A percentile compares a stretch with the other conserved stretches of the same genome.
Conservation (phyloP, 2,888 invertebrate species). For the Unio delphinus region DNA sequence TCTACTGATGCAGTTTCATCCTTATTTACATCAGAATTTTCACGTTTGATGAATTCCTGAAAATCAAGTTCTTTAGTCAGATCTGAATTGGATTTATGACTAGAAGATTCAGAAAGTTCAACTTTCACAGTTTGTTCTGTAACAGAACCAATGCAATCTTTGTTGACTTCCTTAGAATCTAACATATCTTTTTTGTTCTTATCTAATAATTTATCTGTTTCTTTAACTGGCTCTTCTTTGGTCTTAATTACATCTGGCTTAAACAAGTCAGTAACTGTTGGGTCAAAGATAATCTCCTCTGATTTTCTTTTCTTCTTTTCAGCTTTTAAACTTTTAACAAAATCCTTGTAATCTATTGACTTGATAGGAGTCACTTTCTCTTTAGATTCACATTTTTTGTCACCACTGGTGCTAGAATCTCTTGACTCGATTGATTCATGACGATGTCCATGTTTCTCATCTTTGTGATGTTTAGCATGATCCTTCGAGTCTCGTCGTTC, state of each 20-base stretch:
- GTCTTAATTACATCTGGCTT: conserved; percentile 51
- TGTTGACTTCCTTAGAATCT: not conserved
- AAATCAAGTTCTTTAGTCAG: conserved; percentile 1
- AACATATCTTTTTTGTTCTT: not conserved
- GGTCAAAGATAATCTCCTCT: conserved; percentile 49
- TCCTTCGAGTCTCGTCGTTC: conserved; percentile 25
- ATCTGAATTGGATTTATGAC: conserved; percentile 2
- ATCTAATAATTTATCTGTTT: conserved; percentile 6
- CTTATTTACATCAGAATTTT: not conserved
- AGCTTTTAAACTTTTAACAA: conserved; percentile 15
- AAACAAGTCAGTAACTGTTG: conserved; percentile 58
- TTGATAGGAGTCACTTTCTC: conserved; percentile 8
- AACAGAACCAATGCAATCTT: not conserved
- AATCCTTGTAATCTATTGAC: not conserved
- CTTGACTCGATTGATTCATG: conserved; percentile 4
- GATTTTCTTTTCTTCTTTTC: conserved; percentile 45
- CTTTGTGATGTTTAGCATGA: conserved; percentile 14
- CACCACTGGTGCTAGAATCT: conserved; percentile 9
- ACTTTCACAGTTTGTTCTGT: not conserved
- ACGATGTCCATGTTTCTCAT: conserved; percentile 1
- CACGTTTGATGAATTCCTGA: not conserved
- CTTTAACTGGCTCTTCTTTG: conserved; percentile 12
- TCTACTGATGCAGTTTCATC: not conserved
- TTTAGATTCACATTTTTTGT: conserved; percentile 14
- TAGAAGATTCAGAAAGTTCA: not conserved